Percentiles rank a stretch among this genome's conserved stretches.
Evolutionary conservation across 2,888 invertebrate species (phyloP).

Genomic region (Eupithecia pulchellata): DNA sequence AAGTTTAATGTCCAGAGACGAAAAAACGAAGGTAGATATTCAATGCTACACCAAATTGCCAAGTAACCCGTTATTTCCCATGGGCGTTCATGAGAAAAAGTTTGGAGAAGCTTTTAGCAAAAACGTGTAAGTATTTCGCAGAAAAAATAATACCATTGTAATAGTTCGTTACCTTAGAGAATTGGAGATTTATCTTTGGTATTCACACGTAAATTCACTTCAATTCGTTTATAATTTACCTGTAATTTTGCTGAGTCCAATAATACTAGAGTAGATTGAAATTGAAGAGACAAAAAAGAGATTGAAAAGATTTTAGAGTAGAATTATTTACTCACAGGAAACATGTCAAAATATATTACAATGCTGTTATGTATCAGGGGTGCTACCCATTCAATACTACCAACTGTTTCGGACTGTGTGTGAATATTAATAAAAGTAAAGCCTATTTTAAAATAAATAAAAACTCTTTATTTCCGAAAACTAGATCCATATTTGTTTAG

Average conservation of each 20-base stretch:
- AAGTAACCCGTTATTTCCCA: constrained; percentile 14
- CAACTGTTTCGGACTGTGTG: no score
- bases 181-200: background rate
- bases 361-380: no score
- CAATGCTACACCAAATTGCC: constrained; percentile 1
- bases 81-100: background rate
- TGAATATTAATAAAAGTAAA: no score
- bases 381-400: no score
- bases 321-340: no score
- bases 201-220: background rate
- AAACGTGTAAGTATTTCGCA: background rate
- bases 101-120: constrained; percentile 7
- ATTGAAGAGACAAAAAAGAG: background rate
- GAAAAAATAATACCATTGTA: background rate
- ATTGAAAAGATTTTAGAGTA: no score
- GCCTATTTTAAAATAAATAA: no score
- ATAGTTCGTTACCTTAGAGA: background rate
- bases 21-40: constrained; percentile 1
- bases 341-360: no score
- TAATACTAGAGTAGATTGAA: background rate
- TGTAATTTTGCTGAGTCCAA: background rate
- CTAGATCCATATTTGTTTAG: no score
- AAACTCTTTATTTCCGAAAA: no score
- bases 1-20: background rate
- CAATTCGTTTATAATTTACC: background rate